Percentiles rank a stretch among this genome's conserved stretches.
Evolutionary conservation across 2,113 vertebrate species (phyloP).

Genomic region (Gavia stellata): DNA sequence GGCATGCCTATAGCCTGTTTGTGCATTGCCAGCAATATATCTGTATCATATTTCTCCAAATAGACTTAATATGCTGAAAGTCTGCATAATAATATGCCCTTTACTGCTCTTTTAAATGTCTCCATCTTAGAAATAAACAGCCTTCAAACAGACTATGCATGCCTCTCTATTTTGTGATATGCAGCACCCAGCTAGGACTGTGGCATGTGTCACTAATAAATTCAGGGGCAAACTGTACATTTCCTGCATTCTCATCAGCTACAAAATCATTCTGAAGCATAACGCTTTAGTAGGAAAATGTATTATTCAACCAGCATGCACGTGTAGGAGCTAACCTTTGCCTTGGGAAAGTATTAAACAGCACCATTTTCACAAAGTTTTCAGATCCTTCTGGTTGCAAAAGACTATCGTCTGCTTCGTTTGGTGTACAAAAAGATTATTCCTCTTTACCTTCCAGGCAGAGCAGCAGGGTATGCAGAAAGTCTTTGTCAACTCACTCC

Average conservation of each 20-base stretch:
- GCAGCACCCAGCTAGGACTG: background rate
- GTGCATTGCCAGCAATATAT: background rate
- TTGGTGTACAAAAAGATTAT: background rate
- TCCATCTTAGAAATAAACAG: background rate
- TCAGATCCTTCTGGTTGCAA: background rate
- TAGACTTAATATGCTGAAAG: background rate
- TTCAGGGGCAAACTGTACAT: background rate
- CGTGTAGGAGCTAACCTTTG: background rate
- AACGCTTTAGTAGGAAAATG: background rate
- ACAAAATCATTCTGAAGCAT: background rate
- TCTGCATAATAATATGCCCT: background rate
- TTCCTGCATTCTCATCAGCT: background rate
- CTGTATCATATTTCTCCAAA: background rate
- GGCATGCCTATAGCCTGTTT: background rate
- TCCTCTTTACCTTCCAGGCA: conserved; percentile 27
- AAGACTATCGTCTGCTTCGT: background rate
- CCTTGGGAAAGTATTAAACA: background rate
- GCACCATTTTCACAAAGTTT: conserved; percentile 21
- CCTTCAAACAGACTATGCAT: background rate
- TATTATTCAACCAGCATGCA: background rate
- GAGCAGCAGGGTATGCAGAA: conserved; percentile 10
- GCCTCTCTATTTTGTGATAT: background rate
- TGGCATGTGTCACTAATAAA: background rate
- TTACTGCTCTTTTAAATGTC: background rate
- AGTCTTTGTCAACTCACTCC: conserved; percentile 1